Evolutionary conservation across 2,888 invertebrate genomes (phyloP).

Genomic region (Dysmachus trigonus): DNA sequence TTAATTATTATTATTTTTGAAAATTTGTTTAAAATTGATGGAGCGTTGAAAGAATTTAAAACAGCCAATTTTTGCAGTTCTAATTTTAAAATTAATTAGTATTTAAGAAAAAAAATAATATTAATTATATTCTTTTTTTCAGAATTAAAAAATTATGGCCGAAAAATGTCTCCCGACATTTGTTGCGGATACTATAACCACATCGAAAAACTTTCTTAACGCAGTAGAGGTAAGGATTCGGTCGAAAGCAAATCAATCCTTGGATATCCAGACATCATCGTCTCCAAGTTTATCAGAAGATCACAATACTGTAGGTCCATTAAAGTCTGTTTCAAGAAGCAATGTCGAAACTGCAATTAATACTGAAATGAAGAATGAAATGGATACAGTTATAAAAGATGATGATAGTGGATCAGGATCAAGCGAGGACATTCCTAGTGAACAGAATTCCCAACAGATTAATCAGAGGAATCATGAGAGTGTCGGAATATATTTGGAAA

Average conservation of each 20-base stretch:
- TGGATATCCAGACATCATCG: conserved; percentile 15
- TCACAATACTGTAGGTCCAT: background rate
- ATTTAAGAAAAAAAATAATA: no score
- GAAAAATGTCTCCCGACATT: conserved; percentile 39
- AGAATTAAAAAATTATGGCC: conserved; percentile 43
- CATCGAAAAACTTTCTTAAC: conserved; percentile 34
- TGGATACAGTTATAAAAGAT: conserved; percentile 27
- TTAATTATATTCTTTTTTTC: background rate
- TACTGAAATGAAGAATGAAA: conserved; percentile 15
- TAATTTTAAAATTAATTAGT: no score
- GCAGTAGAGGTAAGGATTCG: conserved; percentile 19
- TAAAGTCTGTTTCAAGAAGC: conserved; percentile 7
- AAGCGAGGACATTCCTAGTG: conserved; percentile 6
- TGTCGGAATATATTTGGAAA: conserved; percentile 61
- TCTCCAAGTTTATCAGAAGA: conserved; percentile 3
- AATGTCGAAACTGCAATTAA: background rate
- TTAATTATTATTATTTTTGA: no score
- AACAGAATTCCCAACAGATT: background rate
- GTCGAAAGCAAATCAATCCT: conserved; percentile 14
- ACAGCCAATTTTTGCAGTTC: no score
- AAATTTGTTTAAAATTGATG: no score
- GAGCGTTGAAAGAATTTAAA: no score
- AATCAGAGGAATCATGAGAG: conserved; percentile 42
- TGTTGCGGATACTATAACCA: background rate
- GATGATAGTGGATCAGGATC: conserved; percentile 31